These are phyloP conservation scores for Atractosteus spatula DNA, from an alignment of 2,113 vertebrate species.

Conservation along the genomic window DNA sequence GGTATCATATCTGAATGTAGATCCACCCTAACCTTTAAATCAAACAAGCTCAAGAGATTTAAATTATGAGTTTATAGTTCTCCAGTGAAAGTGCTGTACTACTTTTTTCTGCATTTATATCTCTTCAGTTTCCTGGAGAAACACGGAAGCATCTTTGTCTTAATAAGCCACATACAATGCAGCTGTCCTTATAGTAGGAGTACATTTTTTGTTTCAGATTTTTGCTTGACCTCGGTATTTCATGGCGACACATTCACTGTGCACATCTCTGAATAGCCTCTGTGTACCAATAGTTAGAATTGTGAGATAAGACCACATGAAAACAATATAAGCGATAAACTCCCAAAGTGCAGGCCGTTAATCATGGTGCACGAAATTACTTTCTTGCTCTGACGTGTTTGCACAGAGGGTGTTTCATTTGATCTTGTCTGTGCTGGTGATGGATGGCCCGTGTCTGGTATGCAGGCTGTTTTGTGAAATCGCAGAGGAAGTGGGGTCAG, in stretches of 20 bases:
- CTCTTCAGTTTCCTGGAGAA: neutral
- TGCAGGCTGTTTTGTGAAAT: neutral
- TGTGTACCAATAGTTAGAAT: slow-evolving; percentile 18
- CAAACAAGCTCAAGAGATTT: too few relatives aligned
- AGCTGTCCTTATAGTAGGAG: neutral
- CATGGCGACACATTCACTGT: slow-evolving; percentile 19
- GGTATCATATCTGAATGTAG: too few relatives aligned
- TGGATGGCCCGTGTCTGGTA: slow-evolving; percentile 13
- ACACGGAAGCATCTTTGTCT: neutral
- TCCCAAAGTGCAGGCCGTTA: slow-evolving; percentile 10
- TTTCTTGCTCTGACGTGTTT: slow-evolving; percentile 13
- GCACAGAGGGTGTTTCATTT: slow-evolving; percentile 15
- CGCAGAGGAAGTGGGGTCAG: neutral
- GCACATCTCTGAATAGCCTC: neutral
- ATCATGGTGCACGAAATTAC: slow-evolving; percentile 12
- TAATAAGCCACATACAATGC: neutral
- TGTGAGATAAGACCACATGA: slow-evolving; percentile 11
- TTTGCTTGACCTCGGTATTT: slow-evolving; percentile 12
- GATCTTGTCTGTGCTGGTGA: slow-evolving; percentile 22
- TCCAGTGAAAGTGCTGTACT: neutral
- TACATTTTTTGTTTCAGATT: neutral
- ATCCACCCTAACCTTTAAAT: too few relatives aligned
- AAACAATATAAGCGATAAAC: slow-evolving; percentile 15
- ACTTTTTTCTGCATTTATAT: neutral
- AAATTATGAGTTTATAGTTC: neutral